Evolutionary conservation across 1,140 invertebrate species (phyloP), one percentile per base, ranked within the genome.

Genomic region (Atta colombica): DNA sequence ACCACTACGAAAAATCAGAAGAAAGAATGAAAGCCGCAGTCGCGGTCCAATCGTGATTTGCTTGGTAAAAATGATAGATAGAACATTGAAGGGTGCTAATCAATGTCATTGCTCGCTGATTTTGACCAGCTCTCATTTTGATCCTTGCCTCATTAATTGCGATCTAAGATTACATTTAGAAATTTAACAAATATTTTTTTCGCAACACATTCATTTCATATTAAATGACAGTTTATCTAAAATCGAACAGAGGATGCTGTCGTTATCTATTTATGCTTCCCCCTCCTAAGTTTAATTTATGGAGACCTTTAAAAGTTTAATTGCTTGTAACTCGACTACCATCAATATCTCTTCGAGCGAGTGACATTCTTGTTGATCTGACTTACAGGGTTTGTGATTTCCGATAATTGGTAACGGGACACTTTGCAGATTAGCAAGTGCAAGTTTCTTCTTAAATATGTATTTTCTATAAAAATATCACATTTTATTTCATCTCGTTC

Each of bases 1-100:
- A 58, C 80, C 25, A 61, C 80, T 8, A 35, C 39, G 16, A 82
- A 39, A 82, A 82, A 35, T 84, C 80, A 12, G 14, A 51, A 61
- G 49, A 31, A 35, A 21, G 21, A 28, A n/a, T 7, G 55, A 63
- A 80, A 18, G 25, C 25, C 25, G 25, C 25, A 21, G 14, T 8
- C 35, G 31, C 25, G 39, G 10, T 84, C 18, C 25, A 74, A 84
- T 18, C 28, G 25, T 21, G 60, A 61, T 14, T n/a, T 12, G 3
- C 4, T 28, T n/a, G 1, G 31, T 14, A 39, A 69, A 39, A 58
- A 55, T n/a, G 53, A 2, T 28, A 25, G 31, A 31, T 35, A 35
- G 31, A 7, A 28, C 14, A 51, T 12, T 31, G 2, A 16, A 10
- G 45, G 14, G n/a, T 16, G n/a, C 1, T 39, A 55, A 80, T 80